Conservation (phyloP, 2,888 invertebrate genomes). For the Acrocyrtus sp. region DNA sequence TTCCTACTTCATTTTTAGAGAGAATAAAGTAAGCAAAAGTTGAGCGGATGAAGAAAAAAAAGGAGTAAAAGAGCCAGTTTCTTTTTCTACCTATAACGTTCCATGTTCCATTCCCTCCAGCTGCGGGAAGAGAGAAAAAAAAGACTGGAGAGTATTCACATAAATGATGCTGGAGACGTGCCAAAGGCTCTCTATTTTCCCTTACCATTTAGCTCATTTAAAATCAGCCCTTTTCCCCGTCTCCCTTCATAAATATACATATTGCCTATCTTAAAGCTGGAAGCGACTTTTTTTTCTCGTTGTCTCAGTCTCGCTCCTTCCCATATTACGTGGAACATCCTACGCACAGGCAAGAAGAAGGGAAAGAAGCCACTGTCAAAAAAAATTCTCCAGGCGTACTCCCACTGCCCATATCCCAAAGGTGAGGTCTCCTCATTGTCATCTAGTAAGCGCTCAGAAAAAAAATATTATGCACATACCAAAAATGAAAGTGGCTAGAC, state of each 20-base stretch:
- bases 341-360: not conserved
- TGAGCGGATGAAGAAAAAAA: not conserved
- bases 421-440: no score
- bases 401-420: no score
- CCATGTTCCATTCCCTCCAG: not conserved
- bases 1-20: slow-evolving; percentile 31
- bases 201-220: slow-evolving; percentile 37
- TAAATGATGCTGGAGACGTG: slow-evolving; percentile 54
- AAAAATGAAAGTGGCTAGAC: no score
- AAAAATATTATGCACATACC: no score
- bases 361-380: no score
- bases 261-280: slow-evolving; percentile 8
- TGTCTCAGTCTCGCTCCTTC: not conserved
- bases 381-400: no score
- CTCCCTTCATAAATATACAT: slow-evolving; percentile 24
- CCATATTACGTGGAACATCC: not conserved
- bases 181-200: slow-evolving; percentile 42
- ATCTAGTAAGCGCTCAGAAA: no score
- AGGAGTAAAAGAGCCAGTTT: no score
- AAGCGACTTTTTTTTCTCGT: not conserved
- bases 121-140: slow-evolving; percentile 1
- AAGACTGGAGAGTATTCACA: slow-evolving; percentile 14
- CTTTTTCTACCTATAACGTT: not conserved
- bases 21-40: slow-evolving; percentile 11
- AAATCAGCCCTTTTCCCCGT: slow-evolving; percentile 31